Conservation (phyloP, 2,113 vertebrate genomes). For the Tychaedon coryphoeus region DNA sequence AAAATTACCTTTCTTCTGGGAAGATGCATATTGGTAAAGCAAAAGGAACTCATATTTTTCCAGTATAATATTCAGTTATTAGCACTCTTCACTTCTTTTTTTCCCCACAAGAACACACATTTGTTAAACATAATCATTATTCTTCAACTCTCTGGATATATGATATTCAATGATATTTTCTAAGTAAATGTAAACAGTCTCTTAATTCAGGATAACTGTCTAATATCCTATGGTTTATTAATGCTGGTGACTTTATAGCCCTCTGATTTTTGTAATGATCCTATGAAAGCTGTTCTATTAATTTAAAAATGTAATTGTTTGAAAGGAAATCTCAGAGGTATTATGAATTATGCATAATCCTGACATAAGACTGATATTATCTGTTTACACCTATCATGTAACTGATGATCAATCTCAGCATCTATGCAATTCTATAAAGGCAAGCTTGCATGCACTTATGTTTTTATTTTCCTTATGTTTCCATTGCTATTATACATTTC, state of each 20-base stretch:
- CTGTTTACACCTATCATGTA: rapidly evolving
- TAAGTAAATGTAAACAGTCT: background rate
- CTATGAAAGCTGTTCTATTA: background rate
- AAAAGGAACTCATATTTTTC: background rate
- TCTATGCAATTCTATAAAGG: background rate
- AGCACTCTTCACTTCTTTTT: background rate
- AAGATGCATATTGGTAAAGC: background rate
- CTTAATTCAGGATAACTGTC: background rate
- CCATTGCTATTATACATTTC: background rate
- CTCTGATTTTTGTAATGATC: background rate
- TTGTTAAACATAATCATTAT: background rate
- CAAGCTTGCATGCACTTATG: background rate
- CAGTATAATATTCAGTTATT: background rate
- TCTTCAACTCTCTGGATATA: background rate
- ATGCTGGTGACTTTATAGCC: background rate
- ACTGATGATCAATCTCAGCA: background rate
- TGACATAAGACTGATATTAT: background rate
- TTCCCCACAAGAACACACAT: rapidly evolving
- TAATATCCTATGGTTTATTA: background rate
- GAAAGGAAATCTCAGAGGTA: background rate
- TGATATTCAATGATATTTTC: background rate
- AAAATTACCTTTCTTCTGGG: background rate
- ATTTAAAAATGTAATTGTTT: background rate
- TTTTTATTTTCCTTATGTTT: background rate
- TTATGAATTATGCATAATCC: background rate